Base-by-base conservation (phyloP, 2,888 invertebrate genomes). In the Drosophila pseudotalamancana region DNA sequence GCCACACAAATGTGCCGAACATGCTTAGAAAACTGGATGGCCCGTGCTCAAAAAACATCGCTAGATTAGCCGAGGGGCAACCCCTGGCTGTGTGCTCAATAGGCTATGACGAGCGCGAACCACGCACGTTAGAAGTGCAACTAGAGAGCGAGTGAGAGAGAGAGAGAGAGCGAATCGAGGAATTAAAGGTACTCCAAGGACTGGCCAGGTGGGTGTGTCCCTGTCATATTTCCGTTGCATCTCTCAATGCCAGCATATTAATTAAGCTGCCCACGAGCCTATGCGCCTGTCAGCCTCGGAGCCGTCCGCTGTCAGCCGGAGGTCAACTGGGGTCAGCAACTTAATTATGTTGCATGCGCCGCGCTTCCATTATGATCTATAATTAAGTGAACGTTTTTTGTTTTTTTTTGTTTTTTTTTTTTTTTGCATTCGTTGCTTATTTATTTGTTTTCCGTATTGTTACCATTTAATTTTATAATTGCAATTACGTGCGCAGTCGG, bases 381-480 rank as follows among this genome's bases (percentile, higher is more conserved):
- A 64, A 59, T 50, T 50, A 56, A 55, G 12, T 42, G 8, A 19
- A n/a, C 29, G 12, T 53, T 31, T 16, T 35, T 27, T 25, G 27
- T 34, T 9, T 54, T 65, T 59, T 71, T n/a, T n/a, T 25, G 9
- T 31, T 19, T 53, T 31, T 16, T 35, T 27, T 25, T 39, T 34
- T 9, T 54, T 65, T 59, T 71, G 64, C 72, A 72, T 68, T 81
- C 56, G 37, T 6, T 56, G 50, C 19, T 45, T 61, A 40, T 50
- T 39, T 66, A 63, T 81, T 85, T 82, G 72, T 68, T 73, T 72
- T 65, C 68, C 49, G 56, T 69, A 71, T 61, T 75, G 70, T 35
- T 46, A 35, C 53, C 40, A 34, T 46, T 68, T 86, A 84, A 88
- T 86, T 88, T 82, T 69, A 88, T 87, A 88, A 88, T 88, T 84